Evolutionary conservation across 2,888 invertebrate species (phyloP).

Genomic region (Apamea crenata): DNA sequence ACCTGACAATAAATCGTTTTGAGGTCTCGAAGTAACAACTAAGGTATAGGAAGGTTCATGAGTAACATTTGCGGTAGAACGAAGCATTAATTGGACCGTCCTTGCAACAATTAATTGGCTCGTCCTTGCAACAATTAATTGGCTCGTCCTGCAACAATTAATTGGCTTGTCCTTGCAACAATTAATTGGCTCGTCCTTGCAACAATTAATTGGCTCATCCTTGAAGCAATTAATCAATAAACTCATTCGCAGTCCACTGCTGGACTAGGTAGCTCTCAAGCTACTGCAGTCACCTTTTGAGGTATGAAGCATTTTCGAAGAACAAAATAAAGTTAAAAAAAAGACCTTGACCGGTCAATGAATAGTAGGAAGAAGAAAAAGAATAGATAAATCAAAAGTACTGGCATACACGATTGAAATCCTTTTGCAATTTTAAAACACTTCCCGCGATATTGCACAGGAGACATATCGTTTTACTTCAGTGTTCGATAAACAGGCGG

Average conservation of each 20-base stretch:
- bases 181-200: background rate
- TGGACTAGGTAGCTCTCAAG: background rate
- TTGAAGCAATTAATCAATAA: background rate
- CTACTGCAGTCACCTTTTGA: background rate
- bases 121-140: background rate
- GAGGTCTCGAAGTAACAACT: background rate
- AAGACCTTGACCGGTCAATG: background rate
- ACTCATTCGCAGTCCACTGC: background rate
- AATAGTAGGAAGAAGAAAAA: background rate
- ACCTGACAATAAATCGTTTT: background rate
- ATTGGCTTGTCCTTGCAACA: background rate
- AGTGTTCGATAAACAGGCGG: slow-evolving; percentile 57
- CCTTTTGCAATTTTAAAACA: slow-evolving; percentile 48
- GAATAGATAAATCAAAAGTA: slow-evolving; percentile 15
- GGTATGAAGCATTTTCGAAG: background rate
- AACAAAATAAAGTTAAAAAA: background rate
- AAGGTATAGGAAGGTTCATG: background rate
- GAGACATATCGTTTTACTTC: slow-evolving; percentile 53
- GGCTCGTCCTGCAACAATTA: no score
- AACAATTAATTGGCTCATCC: background rate
- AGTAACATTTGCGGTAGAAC: background rate
- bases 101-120: background rate
- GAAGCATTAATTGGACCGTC: background rate
- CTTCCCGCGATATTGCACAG: slow-evolving; percentile 29
- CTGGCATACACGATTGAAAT: slow-evolving; percentile 24